Base-by-base conservation (phyloP, 2,888 invertebrate genomes). In the Xanthia togata region DNA sequence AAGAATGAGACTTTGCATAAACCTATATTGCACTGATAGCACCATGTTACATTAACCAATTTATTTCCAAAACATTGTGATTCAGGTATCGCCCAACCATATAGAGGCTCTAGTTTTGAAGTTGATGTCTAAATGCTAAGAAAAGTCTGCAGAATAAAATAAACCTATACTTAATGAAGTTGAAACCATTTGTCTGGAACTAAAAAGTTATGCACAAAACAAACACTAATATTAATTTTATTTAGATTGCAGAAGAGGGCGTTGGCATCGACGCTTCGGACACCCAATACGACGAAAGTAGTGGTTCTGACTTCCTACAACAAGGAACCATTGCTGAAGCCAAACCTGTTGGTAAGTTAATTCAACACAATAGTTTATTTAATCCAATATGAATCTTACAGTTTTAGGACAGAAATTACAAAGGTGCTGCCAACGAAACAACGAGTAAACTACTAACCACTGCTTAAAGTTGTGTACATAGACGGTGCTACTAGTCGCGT, bases 311-410 rank as follows among this genome's bases (percentile, higher is more conserved):
- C 0, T 76, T 70, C 41, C 0, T 68, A 44, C 55, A 73, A 0
- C 35, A 35, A 0, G 79, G 82, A 23, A 97, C 97, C 0, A 97
- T 98, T 26, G 98, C 98, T 41, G 98, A 98, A 94, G 98, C 98
- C 0, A 98, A 98, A 88, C 98, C 98, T 74, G 96, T 98, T 64
- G 98, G 98, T 96, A 87, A 93, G 96, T 91, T 14, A 26, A 23
- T 11, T 53, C 5, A 31, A 31, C 31, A 31, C 8, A 14, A 2
- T 60, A 31, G 31, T 69, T 50, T 31, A 1, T 17, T 2, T 8
- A 12, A 57, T 14, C 4, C 6, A 68, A 2, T 57, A 12, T 17
- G 9, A 55, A 17, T 11, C n/a, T 3, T 68, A n/a, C 1, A 68
- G 53, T 17, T 11, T 47, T 68, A 9, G 14, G 35, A n/a, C 35